Conservation (phyloP, 37 sponge, comb jelly and placozoan species). For the Diacarnus erythraeanus region DNA sequence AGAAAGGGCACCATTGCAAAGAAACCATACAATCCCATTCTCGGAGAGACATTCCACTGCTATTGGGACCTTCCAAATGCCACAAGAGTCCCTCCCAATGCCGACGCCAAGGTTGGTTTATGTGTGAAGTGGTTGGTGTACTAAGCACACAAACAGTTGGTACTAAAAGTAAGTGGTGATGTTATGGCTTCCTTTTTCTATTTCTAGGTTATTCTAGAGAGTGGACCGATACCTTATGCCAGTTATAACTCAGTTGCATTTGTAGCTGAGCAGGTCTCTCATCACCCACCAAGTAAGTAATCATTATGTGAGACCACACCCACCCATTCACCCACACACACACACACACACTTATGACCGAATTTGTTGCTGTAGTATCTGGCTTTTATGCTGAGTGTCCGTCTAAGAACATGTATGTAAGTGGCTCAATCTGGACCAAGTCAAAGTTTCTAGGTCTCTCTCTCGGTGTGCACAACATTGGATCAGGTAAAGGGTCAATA, state of each 20-base stretch:
- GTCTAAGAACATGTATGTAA: conserved; percentile 77
- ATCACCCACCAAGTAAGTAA: conserved; percentile 89
- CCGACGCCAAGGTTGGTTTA: conserved; percentile 28
- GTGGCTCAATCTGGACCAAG: conserved; percentile 87
- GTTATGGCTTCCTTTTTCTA: neutral
- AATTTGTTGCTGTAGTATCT: conserved; percentile 68
- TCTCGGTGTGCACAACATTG: conserved; percentile 88
- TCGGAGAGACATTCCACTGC: conserved; percentile 94
- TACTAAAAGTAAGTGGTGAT: no score
- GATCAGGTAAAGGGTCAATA: conserved; percentile 58
- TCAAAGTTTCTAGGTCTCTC: conserved; percentile 98
- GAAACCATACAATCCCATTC: conserved; percentile 98
- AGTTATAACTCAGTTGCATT: conserved; percentile 76
- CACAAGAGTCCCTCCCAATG: conserved; percentile 35
- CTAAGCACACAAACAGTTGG: no score
- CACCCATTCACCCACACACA: no score
- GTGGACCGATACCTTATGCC: conserved; percentile 85
- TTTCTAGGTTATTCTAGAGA: conserved; percentile 34
- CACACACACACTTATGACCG: no score
- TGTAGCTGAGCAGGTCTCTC: conserved; percentile 97
- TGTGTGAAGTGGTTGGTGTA: no score
- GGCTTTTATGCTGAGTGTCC: conserved; percentile 96
- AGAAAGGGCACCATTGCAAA: conserved; percentile 90
- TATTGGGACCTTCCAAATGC: conserved; percentile 88
- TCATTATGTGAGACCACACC: neutral